Evolutionary conservation across 2,888 invertebrate species (phyloP), one percentile per base, ranked within the genome.

Genomic region (Chloroclystis v-ata): DNA sequence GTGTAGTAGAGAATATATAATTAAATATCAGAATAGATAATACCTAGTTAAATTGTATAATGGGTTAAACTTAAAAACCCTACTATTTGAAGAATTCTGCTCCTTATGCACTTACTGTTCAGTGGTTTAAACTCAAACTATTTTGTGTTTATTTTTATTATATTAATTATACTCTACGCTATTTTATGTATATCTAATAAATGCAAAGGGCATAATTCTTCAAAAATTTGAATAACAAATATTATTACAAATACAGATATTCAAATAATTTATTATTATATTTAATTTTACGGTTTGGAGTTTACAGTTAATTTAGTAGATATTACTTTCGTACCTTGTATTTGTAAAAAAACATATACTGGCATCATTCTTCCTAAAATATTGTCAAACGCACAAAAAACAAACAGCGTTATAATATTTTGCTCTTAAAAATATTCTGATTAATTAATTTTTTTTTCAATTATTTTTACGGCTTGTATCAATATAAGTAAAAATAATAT

Each of bases 321-420:
- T n/a, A n/a, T n/a, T n/a, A n/a, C n/a, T n/a, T n/a, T n/a, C n/a
- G n/a, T 9, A 41, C 47, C 38, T 51, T 57, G 54, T 53, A 56
- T 56, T 67, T 63, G 58, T 61, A 61, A 32, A n/a, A n/a, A 29
- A 52, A 52, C 43, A 13, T 39, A 47, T 54, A 40, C 13, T 47
- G 52, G 65, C 67, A 63, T 66, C 71, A 53, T 73, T 69, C 75
- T 64, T 78, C 73, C 74, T 80, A 72, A 75, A 71, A 61, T 73
- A 79, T 76, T 76, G 68, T 75, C 75, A 78, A 69, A 78, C 86
- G 86, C 86, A 86, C 86, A 85, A 73, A 78, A 75, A 80, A 64
- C 20, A 20, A 20, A 20, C 2, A 20, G 20, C 20, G 20, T 20
- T 20, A 4, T 20, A 2, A 20, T 20, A 4, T 20, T 20, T 20